phyloP scores from a whole-genome alignment of 1,140 invertebrate species.

The Phymorhynchus buccinoides region DNA sequence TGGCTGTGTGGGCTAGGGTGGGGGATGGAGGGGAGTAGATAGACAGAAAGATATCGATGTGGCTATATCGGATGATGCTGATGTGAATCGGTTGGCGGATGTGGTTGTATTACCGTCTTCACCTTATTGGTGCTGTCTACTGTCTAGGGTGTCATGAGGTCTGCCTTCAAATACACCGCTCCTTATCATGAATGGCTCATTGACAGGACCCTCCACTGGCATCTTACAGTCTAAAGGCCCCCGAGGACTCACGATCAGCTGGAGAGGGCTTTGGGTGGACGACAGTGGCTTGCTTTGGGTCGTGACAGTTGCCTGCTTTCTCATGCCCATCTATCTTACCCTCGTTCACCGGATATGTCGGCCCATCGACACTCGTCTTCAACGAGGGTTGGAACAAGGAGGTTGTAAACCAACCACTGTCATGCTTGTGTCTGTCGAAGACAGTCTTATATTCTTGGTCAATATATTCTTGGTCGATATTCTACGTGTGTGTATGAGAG shows the following conservation, averaged over 20 bases:
- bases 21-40: neutral
- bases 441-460: neutral
- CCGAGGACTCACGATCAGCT: neutral
- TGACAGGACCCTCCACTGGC: too few species aligned
- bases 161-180: too few species aligned
- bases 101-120: too few species aligned
- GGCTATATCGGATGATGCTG: too few species aligned
- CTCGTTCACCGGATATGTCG: neutral
- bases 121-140: too few species aligned
- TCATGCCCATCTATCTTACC: neutral
- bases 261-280: neutral
- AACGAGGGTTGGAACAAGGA: neutral
- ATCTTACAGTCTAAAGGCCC: neutral
- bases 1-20: neutral
- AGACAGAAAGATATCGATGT: too few species aligned
- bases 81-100: too few species aligned
- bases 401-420: neutral
- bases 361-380: neutral
- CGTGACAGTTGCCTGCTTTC: conserved; percentile 20
- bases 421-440: neutral
- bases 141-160: neutral
- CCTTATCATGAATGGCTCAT: neutral
- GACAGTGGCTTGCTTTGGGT: neutral
- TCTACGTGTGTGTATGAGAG: neutral
- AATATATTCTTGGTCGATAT: neutral